phyloP scores from a whole-genome alignment of 1,140 invertebrate genomes.

The Atta colombica region DNA sequence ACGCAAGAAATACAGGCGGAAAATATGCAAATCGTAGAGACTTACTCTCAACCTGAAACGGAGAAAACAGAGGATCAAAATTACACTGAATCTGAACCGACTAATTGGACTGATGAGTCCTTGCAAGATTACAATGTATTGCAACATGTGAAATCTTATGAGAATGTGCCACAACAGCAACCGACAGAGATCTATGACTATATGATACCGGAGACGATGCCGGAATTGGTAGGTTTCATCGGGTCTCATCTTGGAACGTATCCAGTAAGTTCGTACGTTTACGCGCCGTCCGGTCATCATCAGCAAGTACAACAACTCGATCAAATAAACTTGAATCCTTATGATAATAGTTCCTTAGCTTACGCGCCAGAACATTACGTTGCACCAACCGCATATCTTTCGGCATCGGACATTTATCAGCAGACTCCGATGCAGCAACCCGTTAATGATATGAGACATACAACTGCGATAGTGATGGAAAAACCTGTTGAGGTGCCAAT shows the following conservation, averaged over 20 bases:
- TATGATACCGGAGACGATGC: conserved; percentile 83
- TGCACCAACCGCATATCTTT: conserved; percentile 74
- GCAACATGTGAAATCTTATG: conserved; percentile 54
- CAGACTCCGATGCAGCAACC: conserved; percentile 62
- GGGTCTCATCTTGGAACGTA: conserved; percentile 83
- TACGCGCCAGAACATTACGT: conserved; percentile 76
- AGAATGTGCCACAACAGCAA: conserved; percentile 45
- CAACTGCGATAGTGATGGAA: not conserved
- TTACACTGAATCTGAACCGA: not conserved
- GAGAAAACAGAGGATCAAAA: conserved; percentile 27
- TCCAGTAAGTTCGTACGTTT: conserved; percentile 81
- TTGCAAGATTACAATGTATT: conserved; percentile 71
- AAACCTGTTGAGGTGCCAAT: conserved; percentile 41
- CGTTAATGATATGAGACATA: not conserved
- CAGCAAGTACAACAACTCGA: conserved; percentile 77
- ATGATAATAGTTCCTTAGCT: conserved; percentile 72
- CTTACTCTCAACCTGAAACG: conserved; percentile 22
- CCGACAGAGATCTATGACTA: conserved; percentile 83
- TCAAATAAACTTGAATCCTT: conserved; percentile 71
- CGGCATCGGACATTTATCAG: conserved; percentile 75
- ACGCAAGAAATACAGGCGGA: not conserved
- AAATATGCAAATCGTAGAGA: conserved; percentile 8
- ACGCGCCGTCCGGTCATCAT: conserved; percentile 67
- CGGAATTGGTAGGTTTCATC: conserved; percentile 87
- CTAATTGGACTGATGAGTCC: conserved; percentile 73